Conservation (phyloP, 2,888 invertebrate species). For the Caradrina clavipalpis region DNA sequence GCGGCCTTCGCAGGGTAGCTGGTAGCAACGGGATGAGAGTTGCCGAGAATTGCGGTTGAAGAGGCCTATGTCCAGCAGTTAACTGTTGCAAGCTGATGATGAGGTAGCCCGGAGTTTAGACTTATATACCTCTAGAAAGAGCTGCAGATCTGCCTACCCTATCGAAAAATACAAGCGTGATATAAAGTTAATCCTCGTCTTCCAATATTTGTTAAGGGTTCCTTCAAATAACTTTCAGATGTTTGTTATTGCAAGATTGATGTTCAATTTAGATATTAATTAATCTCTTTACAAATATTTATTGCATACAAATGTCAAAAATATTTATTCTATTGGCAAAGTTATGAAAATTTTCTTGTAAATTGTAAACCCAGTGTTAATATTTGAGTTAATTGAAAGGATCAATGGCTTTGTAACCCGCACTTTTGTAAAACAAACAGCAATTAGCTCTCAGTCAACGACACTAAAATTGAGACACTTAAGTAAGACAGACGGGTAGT, state of each 20-base stretch:
- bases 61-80: too few species aligned
- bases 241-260: conserved; percentile 1
- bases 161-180: too few species aligned
- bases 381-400: conserved; percentile 36
- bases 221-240: neutral
- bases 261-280: conserved; percentile 9
- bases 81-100: too few species aligned
- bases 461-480: conserved; percentile 10
- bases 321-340: conserved; percentile 8
- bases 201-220: neutral
- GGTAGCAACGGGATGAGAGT: too few species aligned
- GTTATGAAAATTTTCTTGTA: conserved; percentile 19
- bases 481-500: neutral
- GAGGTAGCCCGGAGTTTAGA: too few species aligned
- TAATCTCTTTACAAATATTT: neutral
- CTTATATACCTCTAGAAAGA: too few species aligned
- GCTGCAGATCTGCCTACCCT: too few species aligned
- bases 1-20: too few species aligned
- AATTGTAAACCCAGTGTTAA: conserved; percentile 16
- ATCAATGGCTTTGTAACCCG: conserved; percentile 22
- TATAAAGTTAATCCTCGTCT: neutral
- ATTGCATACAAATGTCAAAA: conserved; percentile 14
- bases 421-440: conserved; percentile 31
- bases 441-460: conserved; percentile 19
- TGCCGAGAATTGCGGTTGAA: too few species aligned